A percentile compares a stretch with the other conserved stretches of the same genome.
phyloP scores from a whole-genome alignment of 2,797 vertebrate species.

The Hapalemur alaotrensis region DNA sequence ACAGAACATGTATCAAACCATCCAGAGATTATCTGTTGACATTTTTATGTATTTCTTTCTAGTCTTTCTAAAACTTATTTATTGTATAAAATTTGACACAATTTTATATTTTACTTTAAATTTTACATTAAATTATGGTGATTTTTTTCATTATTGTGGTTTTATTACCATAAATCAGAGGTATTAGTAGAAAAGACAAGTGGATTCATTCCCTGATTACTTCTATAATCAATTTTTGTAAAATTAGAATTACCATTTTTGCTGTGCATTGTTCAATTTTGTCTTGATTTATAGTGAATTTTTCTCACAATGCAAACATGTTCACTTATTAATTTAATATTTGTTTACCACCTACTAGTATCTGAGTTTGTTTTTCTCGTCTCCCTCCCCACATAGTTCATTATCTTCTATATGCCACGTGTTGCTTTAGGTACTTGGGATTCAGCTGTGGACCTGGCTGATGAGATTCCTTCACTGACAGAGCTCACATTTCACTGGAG shows the following conservation, averaged over 20 bases:
- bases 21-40: slow-evolving; percentile 7
- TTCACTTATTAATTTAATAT: slow-evolving; percentile 23
- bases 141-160: background rate
- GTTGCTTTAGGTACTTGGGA: slow-evolving; percentile 10
- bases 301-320: background rate
- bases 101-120: slow-evolving; percentile 30
- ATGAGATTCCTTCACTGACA: background rate
- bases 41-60: slow-evolving; percentile 24
- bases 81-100: background rate
- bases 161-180: background rate
- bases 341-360: background rate
- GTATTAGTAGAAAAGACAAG: background rate
- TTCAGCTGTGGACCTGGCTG: background rate
- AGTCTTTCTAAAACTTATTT: background rate
- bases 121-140: background rate
- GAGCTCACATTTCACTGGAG: background rate
- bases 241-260: slow-evolving; percentile 31
- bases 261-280: background rate
- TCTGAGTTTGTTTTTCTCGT: background rate
- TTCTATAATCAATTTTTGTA: background rate
- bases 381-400: background rate
- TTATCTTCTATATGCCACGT: background rate
- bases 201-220: background rate
- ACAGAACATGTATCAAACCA: background rate
- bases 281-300: slow-evolving; percentile 10